Conservation (phyloP, 2,113 vertebrate genomes). For the Ariopsis seemanni region DNA sequence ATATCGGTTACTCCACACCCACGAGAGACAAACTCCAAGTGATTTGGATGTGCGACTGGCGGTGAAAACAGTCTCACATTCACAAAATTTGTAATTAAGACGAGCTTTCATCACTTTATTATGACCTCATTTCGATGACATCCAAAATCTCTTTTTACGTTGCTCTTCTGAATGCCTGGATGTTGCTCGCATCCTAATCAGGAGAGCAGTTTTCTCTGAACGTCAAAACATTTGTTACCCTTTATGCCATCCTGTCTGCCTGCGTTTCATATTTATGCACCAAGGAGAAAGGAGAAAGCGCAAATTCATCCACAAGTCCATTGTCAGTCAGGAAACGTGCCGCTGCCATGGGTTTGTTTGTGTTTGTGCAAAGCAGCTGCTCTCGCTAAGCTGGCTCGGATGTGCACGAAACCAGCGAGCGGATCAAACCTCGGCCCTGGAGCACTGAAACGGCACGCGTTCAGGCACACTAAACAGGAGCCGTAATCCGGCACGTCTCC, state of each 20-base stretch:
- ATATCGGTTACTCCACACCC: background rate
- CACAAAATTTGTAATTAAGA: background rate
- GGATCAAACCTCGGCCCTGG: slow-evolving; percentile 34
- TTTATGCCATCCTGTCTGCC: background rate
- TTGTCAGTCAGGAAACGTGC: slow-evolving; percentile 7
- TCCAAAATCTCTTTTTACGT: background rate
- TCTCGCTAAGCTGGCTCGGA: slow-evolving; percentile 38
- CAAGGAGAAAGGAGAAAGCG: background rate
- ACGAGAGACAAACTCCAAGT: background rate
- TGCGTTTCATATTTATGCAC: slow-evolving; percentile 19
- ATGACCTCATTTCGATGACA: background rate
- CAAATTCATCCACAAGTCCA: slow-evolving; percentile 16
- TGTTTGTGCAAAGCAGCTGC: slow-evolving; percentile 31
- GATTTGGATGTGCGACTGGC: background rate
- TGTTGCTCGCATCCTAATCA: background rate
- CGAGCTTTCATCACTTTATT: background rate
- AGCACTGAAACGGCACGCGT: background rate
- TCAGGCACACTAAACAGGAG: background rate
- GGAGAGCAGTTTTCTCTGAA: background rate
- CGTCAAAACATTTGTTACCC: slow-evolving; percentile 16
- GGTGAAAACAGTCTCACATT: background rate
- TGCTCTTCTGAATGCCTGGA: background rate
- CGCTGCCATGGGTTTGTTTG: slow-evolving; percentile 21
- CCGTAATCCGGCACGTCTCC: background rate
- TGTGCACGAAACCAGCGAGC: slow-evolving; percentile 32